Conservation (phyloP, 2,797 vertebrate species). For the Tiaroga cobitis region DNA sequence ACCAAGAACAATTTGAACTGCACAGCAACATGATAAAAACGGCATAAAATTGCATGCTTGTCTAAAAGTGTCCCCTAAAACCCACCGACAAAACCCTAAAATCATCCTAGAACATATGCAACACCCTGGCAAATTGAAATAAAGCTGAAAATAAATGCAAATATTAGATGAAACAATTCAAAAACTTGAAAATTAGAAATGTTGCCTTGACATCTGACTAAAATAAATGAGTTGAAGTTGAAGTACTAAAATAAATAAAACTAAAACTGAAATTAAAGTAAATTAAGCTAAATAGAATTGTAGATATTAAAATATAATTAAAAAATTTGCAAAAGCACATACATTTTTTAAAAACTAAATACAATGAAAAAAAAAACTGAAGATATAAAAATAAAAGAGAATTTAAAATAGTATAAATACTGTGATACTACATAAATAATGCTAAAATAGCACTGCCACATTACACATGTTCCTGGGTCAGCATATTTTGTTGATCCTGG, state of each 20-base stretch:
- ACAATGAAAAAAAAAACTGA: neutral
- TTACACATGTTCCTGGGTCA: neutral
- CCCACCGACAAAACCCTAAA: neutral
- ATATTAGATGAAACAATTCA: neutral
- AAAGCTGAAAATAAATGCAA: neutral
- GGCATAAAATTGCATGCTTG: neutral
- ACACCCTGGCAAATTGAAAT: neutral
- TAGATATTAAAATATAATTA: neutral
- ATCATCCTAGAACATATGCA: neutral
- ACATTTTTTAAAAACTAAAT: neutral
- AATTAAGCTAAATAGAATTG: neutral
- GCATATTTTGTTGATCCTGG: neutral
- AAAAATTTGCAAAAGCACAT: neutral
- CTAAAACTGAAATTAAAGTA: neutral
- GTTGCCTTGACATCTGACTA: neutral
- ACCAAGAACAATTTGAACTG: no score
- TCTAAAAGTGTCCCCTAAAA: neutral
- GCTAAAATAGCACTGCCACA: neutral
- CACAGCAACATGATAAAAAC: no score
- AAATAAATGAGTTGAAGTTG: neutral
- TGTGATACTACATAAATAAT: no score
- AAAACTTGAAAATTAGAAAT: neutral
- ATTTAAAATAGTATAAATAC: neutral
- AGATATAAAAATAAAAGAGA: neutral
- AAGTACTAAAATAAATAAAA: no score